phyloP scores from a whole-genome alignment of 2,888 invertebrate genomes.

The Mechanitis messenoides region DNA sequence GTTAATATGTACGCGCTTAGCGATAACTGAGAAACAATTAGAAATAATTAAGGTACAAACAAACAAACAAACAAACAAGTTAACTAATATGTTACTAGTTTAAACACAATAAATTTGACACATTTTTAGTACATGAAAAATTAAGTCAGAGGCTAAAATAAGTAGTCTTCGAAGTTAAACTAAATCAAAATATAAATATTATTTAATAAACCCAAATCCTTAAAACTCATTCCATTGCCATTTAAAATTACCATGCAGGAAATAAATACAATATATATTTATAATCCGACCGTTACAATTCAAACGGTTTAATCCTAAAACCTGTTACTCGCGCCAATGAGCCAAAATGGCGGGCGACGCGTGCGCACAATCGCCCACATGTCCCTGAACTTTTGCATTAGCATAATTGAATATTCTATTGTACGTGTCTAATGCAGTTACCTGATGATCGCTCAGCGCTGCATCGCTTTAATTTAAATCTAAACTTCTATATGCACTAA shows the following conservation, averaged over 20 bases:
- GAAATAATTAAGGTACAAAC: neutral
- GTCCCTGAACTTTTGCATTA: constrained; percentile 48
- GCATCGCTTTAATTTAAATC: constrained; percentile 32
- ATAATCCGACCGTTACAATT: constrained; percentile 53
- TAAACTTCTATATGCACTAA: constrained; percentile 12
- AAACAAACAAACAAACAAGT: neutral
- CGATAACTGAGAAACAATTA: constrained; percentile 4
- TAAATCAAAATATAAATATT: too few species aligned
- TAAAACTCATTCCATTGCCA: neutral
- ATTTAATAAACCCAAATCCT: too few species aligned
- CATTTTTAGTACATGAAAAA: neutral
- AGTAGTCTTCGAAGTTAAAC: neutral
- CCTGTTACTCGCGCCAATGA: constrained; percentile 33
- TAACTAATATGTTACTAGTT: neutral
- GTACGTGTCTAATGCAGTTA: constrained; percentile 66
- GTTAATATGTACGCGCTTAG: neutral
- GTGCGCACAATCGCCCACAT: constrained; percentile 59
- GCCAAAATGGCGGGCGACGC: constrained; percentile 49
- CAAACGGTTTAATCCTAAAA: constrained; percentile 48
- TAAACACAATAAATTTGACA: neutral
- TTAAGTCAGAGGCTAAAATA: neutral
- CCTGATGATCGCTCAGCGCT: constrained; percentile 41
- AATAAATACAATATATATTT: constrained; percentile 31
- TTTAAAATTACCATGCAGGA: neutral
- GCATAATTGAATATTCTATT: constrained; percentile 67